A percentile compares a stretch with the other conserved stretches of the same genome.
phyloP scores from a whole-genome alignment of 2,888 invertebrate genomes.

The Hipparchia semele region DNA sequence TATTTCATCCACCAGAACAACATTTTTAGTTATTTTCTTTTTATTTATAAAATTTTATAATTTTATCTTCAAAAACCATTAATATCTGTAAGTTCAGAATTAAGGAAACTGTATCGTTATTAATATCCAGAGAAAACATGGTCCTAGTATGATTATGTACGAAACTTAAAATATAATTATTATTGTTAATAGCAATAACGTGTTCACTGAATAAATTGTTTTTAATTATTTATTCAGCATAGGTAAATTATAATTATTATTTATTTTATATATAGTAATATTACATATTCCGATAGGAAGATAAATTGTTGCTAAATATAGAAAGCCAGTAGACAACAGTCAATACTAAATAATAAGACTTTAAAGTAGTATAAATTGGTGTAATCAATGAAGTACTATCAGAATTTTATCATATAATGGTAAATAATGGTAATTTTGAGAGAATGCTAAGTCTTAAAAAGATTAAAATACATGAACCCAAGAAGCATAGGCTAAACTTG shows the following conservation, averaged over 20 bases:
- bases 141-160: constrained; percentile 3
- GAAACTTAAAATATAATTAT: constrained; percentile 15
- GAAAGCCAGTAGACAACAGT: constrained; percentile 13
- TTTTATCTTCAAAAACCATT: constrained; percentile 26
- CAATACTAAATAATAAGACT: constrained; percentile 6
- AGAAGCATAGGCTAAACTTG: not conserved
- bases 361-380: not conserved
- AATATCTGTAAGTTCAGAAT: constrained; percentile 21
- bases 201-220: constrained; percentile 25
- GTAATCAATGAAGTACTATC: constrained; percentile 7
- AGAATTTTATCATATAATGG: not conserved
- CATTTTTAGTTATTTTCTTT: constrained; percentile 32
- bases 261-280: constrained; percentile 22
- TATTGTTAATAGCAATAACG: constrained; percentile 25
- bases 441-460: not conserved
- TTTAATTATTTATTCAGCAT: constrained; percentile 27
- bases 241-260: constrained; percentile 25
- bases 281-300: constrained; percentile 9
- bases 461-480: not conserved
- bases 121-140: not conserved
- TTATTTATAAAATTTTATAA: constrained; percentile 38
- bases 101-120: not conserved
- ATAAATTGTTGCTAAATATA: constrained; percentile 14
- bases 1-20: not conserved
- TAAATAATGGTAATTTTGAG: not conserved